Evolutionary conservation across 1,140 invertebrate genomes (phyloP).

Genomic region (Lamellibrachia luymesi): DNA sequence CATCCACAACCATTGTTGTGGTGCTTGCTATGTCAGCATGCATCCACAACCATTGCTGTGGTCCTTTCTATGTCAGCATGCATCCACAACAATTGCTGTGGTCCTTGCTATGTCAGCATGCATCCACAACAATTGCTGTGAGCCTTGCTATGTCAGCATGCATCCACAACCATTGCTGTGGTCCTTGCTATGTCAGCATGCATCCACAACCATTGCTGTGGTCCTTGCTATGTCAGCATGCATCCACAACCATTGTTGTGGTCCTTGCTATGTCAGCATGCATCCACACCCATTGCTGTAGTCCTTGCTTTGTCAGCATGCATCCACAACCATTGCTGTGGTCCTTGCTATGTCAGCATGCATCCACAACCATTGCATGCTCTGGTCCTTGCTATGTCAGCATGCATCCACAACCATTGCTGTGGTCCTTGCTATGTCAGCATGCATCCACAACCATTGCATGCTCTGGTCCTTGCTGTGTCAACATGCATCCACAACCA

Average conservation of each 20-base stretch:
- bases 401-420: background rate
- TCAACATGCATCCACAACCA: too few species aligned
- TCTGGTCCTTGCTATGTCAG: too few species aligned
- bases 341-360: background rate
- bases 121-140: too few species aligned
- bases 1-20: background rate
- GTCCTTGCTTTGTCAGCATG: too few species aligned
- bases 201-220: background rate
- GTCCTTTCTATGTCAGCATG: background rate
- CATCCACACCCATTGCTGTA: too few species aligned
- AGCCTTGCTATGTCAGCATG: background rate
- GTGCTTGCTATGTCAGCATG: too few species aligned
- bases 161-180: too few species aligned
- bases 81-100: too few species aligned
- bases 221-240: background rate
- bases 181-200: background rate
- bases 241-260: background rate
- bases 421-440: background rate
- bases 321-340: background rate
- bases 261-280: background rate
- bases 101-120: too few species aligned
- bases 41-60: too few species aligned
- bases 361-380: background rate
- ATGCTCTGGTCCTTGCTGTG: background rate
- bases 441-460: background rate